Base-by-base conservation (phyloP, 92 coral and sea anemone genomes). In the Meandrina meandrites region DNA sequence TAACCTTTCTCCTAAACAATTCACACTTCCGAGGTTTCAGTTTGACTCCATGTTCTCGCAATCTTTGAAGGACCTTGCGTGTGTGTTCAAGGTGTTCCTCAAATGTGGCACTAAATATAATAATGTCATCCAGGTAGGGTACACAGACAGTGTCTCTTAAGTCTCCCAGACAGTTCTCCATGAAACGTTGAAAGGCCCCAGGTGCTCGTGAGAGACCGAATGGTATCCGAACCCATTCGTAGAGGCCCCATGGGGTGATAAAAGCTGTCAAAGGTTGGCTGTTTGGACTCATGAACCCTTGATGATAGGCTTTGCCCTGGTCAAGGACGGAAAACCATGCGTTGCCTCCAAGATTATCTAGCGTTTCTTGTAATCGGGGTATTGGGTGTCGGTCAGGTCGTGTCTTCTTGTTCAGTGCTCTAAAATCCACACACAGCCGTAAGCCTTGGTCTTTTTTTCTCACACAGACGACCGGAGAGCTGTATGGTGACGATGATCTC, bases 261-360 rank as follows among this genome's bases (percentile, higher is more conserved):
- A 92, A 90, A 15, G 93, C 91, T 1, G 93, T 93, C 18, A 76
- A 18, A 58, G 80, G 95, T 70, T 88, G 90, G 56, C 91, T 85
- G 40, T 88, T 83, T 35, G 89, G 81, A 42, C 86, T 81, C 84
- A 93, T 84, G 78, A 84, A 93, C 18, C 93, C 93, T 81, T 92
- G 95, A 70, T 91, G 96, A 82, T 89, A 93, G 11, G 94, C 94
- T 42, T 91, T 91, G 7, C 94, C 91, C 84, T 94, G 93, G 87
- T 94, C 92, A 8, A 91, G 89, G 40, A 91, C 94, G 32, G 86
- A 76, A 79, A 93, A 93, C 92, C 94, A 91, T 19, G 85, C 31
- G 87, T 91, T 93, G 40, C 94, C 96, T 28, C 96, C 92, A 42
- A 93, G 88, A 85, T 91, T 93, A 50, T 91, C 93, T 24, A 89